Conservation (phyloP, 2,797 vertebrate genomes). For the Galago senegalensis region DNA sequence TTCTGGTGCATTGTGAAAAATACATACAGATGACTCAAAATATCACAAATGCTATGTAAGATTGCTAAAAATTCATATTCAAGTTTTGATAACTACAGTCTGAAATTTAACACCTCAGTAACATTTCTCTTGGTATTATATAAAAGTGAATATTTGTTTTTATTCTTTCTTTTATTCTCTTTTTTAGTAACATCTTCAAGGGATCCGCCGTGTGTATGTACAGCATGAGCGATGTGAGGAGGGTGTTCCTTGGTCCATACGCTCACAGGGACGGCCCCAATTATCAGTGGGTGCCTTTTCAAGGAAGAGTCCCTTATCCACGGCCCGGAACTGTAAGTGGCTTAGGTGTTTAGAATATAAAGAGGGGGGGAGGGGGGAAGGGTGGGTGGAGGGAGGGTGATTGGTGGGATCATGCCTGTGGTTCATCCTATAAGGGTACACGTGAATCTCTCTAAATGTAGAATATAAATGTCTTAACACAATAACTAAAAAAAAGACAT, state of each 20-base stretch:
- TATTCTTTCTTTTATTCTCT: conserved; percentile 48
- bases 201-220: conserved; percentile 99
- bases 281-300: conserved; percentile 98
- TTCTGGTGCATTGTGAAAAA: not conserved
- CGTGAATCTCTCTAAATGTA: too few relatives aligned
- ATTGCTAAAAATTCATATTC: conserved; percentile 67
- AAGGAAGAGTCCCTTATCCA: conserved; percentile 97
- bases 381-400: too few relatives aligned
- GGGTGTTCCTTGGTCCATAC: conserved; percentile 98
- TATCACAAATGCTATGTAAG: conserved; percentile 60
- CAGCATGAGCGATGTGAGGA: conserved; percentile 97
- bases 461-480: too few relatives aligned
- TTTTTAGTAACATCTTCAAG: conserved; percentile 97
- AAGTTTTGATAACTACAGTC: conserved; percentile 70
- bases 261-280: conserved; percentile 98
- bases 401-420: too few relatives aligned
- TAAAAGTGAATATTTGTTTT: conserved; percentile 86
- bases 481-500: too few relatives aligned
- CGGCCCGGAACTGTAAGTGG: conserved; percentile 97
- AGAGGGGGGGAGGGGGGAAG: too few relatives aligned
- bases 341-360: not conserved
- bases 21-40: not conserved
- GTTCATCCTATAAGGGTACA: too few relatives aligned
- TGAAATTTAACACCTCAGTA: conserved; percentile 56
- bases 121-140: not conserved